A percentile compares a stretch with the other conserved stretches of the same genome.
phyloP scores from a whole-genome alignment of 2,888 invertebrate species.

The Lacanobia oleracea region DNA sequence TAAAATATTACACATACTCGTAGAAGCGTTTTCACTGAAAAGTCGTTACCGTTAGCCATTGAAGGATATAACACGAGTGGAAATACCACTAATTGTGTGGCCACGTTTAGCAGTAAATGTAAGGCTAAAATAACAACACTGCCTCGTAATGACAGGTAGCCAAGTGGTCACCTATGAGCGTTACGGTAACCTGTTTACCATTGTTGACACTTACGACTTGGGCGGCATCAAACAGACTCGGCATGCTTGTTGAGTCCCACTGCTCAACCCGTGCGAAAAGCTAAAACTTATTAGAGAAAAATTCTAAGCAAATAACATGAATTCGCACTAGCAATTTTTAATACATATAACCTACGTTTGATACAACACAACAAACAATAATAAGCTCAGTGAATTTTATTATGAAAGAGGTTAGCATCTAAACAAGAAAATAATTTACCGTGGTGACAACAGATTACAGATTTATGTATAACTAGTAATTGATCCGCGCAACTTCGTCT shows the following conservation, averaged over 20 bases:
- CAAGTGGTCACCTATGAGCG: slow-evolving; percentile 20
- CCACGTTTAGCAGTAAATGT: slow-evolving; percentile 54
- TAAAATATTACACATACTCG: slow-evolving; percentile 6
- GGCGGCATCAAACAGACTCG: slow-evolving; percentile 13
- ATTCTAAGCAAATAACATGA: no score
- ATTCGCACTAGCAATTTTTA: no score
- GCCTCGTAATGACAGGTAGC: slow-evolving; percentile 9
- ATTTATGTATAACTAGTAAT: no score
- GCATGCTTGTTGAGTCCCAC: not conserved
- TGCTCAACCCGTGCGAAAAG: not conserved
- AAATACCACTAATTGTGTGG: slow-evolving; percentile 38
- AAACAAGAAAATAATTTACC: no score
- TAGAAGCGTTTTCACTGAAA: slow-evolving; percentile 13
- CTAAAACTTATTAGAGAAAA: not conserved
- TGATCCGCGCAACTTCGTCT: no score
- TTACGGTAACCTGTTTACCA: slow-evolving; percentile 36
- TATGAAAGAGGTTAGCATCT: no score
- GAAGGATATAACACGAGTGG: slow-evolving; percentile 18
- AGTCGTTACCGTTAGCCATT: slow-evolving; percentile 17
- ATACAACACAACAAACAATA: no score
- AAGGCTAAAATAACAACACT: slow-evolving; percentile 16
- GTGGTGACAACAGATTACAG: no score
- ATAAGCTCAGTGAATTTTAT: no score
- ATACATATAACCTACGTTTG: no score
- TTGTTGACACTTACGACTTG: slow-evolving; percentile 32